Evolutionary conservation across 2,797 vertebrate species (phyloP).

Genomic region (Sebastes nivosus): DNA sequence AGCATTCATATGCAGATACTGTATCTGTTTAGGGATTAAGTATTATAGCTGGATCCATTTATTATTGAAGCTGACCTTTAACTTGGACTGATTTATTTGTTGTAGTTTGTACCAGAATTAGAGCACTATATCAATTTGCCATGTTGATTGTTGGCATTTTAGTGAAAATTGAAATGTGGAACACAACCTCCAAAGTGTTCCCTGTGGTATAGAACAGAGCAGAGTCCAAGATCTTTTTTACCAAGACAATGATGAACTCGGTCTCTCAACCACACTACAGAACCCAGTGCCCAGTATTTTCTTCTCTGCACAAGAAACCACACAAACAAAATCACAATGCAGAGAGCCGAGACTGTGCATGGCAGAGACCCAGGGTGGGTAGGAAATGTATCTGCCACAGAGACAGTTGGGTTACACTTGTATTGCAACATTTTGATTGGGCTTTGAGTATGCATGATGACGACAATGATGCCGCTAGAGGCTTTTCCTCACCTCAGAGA

Average conservation of each 20-base stretch:
- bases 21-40: not conserved
- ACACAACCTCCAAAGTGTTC: slow-evolving; percentile 2
- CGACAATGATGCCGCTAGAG: slow-evolving; percentile 31
- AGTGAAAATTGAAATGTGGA: not conserved
- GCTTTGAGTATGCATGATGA: slow-evolving; percentile 17
- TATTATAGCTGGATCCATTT: not conserved
- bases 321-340: not conserved
- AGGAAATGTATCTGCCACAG: slow-evolving; percentile 1
- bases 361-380: not conserved
- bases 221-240: slow-evolving; percentile 28
- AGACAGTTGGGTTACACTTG: slow-evolving; percentile 29
- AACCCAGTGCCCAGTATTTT: slow-evolving; percentile 12
- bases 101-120: not conserved
- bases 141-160: not conserved
- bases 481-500: slow-evolving; percentile 14
- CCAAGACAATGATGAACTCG: slow-evolving; percentile 17
- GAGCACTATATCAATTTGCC: not conserved
- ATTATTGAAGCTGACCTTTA: not conserved
- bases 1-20: too few species aligned
- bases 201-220: not conserved
- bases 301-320: not conserved
- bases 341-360: not conserved
- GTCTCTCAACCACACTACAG: slow-evolving; percentile 13
- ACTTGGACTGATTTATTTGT: not conserved
- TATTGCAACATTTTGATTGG: slow-evolving; percentile 48